phyloP scores from a whole-genome alignment of 2,888 invertebrate species.

The Bombylius major region DNA sequence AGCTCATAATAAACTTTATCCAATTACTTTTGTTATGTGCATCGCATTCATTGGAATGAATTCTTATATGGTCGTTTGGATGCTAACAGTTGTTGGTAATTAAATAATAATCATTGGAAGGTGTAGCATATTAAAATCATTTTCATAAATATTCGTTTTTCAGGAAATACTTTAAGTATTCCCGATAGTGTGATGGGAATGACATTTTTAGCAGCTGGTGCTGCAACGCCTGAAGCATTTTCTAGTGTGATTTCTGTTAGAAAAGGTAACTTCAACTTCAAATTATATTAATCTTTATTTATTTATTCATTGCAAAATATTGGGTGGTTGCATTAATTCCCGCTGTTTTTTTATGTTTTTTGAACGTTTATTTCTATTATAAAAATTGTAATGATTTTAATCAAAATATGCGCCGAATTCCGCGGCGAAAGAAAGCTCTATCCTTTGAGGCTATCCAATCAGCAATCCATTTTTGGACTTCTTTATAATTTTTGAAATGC shows the following conservation, averaged over 20 bases:
- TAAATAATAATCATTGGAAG: conserved; percentile 15
- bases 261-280: conserved; percentile 47
- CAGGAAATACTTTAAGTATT: conserved; percentile 61
- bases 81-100: conserved; percentile 79
- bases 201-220: conserved; percentile 81
- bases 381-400: no score
- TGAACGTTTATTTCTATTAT: no score
- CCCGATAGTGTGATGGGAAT: conserved; percentile 86
- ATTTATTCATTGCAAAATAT: no score
- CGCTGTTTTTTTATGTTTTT: no score
- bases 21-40: conserved; percentile 73
- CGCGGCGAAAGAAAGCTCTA: no score
- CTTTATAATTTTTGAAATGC: no score
- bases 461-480: no score
- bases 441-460: no score
- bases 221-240: conserved; percentile 68
- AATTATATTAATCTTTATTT: not conserved
- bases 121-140: no score
- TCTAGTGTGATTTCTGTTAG: conserved; percentile 77
- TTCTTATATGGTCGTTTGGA: conserved; percentile 85
- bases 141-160: conserved; percentile 10
- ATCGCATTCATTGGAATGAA: conserved; percentile 73
- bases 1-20: conserved; percentile 48
- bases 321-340: no score
- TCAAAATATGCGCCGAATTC: no score